Percentiles rank a stretch among this genome's conserved stretches.
These are phyloP conservation scores for Homarus gammarus DNA, from an alignment of 2,888 invertebrate species.

Conservation along the genomic window DNA sequence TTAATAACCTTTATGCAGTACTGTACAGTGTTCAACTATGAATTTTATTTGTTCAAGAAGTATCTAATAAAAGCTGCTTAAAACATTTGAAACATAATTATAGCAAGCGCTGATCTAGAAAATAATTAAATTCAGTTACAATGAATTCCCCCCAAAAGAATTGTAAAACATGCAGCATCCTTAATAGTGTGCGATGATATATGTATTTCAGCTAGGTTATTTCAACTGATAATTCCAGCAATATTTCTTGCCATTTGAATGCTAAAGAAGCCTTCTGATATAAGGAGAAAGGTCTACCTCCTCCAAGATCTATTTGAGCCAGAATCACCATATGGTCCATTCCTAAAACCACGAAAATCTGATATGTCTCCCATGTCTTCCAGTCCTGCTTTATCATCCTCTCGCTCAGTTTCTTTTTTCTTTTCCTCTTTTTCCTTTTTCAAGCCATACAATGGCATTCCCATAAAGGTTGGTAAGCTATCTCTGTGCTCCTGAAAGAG, in stretches of 20 bases:
- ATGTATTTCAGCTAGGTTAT: no score
- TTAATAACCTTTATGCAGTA: no score
- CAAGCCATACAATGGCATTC: slow-evolving; percentile 85
- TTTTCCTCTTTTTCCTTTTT: slow-evolving; percentile 68
- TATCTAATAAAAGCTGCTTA: no score
- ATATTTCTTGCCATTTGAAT: not conserved
- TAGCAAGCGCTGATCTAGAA: no score
- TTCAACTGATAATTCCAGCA: not conserved
- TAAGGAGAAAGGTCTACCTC: slow-evolving; percentile 20
- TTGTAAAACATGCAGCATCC: no score
- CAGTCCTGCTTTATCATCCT: slow-evolving; percentile 48
- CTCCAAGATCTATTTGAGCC: slow-evolving; percentile 53
- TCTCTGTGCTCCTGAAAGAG: slow-evolving; percentile 63
- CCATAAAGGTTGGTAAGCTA: slow-evolving; percentile 85
- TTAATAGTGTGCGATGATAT: no score
- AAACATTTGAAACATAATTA: no score
- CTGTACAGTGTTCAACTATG: no score
- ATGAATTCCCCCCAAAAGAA: no score
- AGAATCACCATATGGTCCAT: slow-evolving; percentile 43
- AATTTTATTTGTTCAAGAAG: no score
- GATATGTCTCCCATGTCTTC: slow-evolving; percentile 34
- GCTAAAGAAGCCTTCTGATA: not conserved
- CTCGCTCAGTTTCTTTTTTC: slow-evolving; percentile 49
- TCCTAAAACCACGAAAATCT: slow-evolving; percentile 25
- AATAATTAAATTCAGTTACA: no score